Evolutionary conservation across 2,797 vertebrate species (phyloP).

Genomic region (Phataginus tetradactyla): DNA sequence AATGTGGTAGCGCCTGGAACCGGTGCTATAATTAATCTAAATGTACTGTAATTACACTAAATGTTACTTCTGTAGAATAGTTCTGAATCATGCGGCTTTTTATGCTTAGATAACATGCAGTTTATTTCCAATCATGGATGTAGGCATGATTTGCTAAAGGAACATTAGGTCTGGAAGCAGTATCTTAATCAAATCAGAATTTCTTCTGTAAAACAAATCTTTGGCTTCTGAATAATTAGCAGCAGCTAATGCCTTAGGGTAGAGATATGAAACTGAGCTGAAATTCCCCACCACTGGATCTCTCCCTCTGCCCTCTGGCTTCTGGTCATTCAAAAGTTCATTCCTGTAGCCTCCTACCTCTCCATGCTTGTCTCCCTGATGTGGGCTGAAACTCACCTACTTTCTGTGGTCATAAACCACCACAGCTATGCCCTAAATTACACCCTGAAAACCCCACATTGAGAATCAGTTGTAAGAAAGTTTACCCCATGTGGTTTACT

Average conservation of each 20-base stretch:
- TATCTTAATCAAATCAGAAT: slow-evolving; percentile 88
- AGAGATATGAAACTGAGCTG: slow-evolving; percentile 86
- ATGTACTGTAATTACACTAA: slow-evolving; percentile 86
- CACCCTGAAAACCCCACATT: slow-evolving; percentile 83
- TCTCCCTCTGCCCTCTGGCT: slow-evolving; percentile 77
- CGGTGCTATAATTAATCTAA: slow-evolving; percentile 87
- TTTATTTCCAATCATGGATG: slow-evolving; percentile 82
- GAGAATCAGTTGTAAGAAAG: slow-evolving; percentile 82
- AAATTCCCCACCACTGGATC: slow-evolving; percentile 84
- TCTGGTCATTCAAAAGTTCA: slow-evolving; percentile 83
- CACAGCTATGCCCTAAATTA: slow-evolving; percentile 83
- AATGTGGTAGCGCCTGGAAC: slow-evolving; percentile 79
- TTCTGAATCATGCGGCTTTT: slow-evolving; percentile 79
- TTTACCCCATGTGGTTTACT: slow-evolving; percentile 83
- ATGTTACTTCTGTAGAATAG: slow-evolving; percentile 84
- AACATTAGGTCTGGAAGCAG: slow-evolving; percentile 83
- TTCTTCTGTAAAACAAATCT: slow-evolving; percentile 87
- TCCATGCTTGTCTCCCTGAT: too few relatives aligned
- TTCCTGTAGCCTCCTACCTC: slow-evolving; percentile 81
- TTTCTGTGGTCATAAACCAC: slow-evolving; percentile 84
- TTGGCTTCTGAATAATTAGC: slow-evolving; percentile 87
- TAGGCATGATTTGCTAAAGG: slow-evolving; percentile 82
- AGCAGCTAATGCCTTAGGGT: slow-evolving; percentile 84
- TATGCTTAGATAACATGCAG: slow-evolving; percentile 82
- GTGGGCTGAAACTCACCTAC: background rate